Evolutionary conservation across 1,140 invertebrate genomes (phyloP).

Genomic region (Magallana ariakensis): DNA sequence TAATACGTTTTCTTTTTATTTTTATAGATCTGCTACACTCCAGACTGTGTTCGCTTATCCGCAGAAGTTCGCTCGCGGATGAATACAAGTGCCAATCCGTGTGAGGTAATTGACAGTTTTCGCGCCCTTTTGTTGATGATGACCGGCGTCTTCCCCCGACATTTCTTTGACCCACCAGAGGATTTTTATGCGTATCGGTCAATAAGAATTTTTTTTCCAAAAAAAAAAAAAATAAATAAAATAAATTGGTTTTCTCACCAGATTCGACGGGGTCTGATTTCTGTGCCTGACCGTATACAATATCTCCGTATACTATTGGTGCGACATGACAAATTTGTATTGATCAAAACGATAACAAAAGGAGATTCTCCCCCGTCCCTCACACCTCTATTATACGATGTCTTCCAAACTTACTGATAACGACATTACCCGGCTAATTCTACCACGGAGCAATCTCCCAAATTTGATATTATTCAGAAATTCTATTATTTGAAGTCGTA

Average conservation of each 20-base stretch:
- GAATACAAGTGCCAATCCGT: slow-evolving; percentile 52
- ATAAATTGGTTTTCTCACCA: slow-evolving; percentile 60
- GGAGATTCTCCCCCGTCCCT: not conserved
- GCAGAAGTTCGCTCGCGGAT: slow-evolving; percentile 51
- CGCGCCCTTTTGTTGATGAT: slow-evolving; percentile 30
- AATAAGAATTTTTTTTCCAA: slow-evolving; percentile 23
- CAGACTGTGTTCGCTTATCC: slow-evolving; percentile 49
- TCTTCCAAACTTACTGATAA: slow-evolving; percentile 4
- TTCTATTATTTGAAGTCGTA: slow-evolving; percentile 2
- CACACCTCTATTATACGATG: slow-evolving; percentile 14
- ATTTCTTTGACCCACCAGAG: slow-evolving; percentile 14
- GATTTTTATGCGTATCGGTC: slow-evolving; percentile 24
- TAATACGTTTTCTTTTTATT: slow-evolving; percentile 39
- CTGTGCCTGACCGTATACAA: slow-evolving; percentile 48
- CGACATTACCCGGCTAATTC: slow-evolving; percentile 1
- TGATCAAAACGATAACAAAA: slow-evolving; percentile 18
- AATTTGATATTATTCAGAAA: slow-evolving; percentile 25
- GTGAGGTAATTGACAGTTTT: slow-evolving; percentile 52
- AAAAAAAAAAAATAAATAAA: not conserved
- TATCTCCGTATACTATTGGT: slow-evolving; percentile 48
- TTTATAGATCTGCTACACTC: slow-evolving; percentile 52
- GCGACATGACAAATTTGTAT: slow-evolving; percentile 34
- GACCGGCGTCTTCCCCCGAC: not conserved
- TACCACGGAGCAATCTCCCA: slow-evolving; percentile 16
- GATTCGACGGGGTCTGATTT: slow-evolving; percentile 44